Evolutionary conservation across 2,113 vertebrate genomes (phyloP).

Genomic region (Bubalus kerabau): DNA sequence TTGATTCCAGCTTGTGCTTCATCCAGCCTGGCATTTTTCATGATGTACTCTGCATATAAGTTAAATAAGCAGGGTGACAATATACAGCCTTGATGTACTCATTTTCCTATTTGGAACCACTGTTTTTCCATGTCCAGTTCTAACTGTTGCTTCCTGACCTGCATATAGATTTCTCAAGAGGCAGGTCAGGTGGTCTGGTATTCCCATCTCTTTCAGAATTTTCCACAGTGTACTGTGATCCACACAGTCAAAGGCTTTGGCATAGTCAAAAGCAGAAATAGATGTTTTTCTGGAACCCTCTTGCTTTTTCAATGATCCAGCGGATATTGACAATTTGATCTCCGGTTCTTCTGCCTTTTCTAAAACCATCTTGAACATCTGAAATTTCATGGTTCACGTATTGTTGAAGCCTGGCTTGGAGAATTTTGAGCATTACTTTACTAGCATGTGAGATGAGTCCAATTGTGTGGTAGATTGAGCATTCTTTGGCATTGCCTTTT

Average conservation of each 20-base stretch:
- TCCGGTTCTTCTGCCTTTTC: background rate
- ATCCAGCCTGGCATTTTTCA: background rate
- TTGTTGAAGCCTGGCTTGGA: background rate
- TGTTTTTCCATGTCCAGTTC: background rate
- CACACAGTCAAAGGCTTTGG: background rate
- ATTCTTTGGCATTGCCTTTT: background rate
- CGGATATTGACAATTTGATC: accelerated
- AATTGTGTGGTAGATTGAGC: background rate
- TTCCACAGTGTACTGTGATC: background rate
- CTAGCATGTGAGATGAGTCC: background rate
- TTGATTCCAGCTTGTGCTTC: background rate
- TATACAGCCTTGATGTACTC: background rate
- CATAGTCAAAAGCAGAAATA: background rate
- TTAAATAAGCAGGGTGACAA: background rate
- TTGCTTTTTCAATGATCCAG: background rate
- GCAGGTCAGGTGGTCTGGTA: background rate
- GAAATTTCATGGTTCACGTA: background rate
- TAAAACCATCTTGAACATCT: background rate
- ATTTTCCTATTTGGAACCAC: background rate
- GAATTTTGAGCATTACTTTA: background rate
- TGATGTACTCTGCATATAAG: background rate
- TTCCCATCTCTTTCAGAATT: background rate
- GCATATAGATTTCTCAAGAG: background rate
- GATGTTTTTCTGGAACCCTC: background rate
- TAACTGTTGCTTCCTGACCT: background rate